These are phyloP conservation scores for Linnaemya vulpina DNA, from an alignment of 2,888 invertebrate species.

Conservation along the genomic window DNA sequence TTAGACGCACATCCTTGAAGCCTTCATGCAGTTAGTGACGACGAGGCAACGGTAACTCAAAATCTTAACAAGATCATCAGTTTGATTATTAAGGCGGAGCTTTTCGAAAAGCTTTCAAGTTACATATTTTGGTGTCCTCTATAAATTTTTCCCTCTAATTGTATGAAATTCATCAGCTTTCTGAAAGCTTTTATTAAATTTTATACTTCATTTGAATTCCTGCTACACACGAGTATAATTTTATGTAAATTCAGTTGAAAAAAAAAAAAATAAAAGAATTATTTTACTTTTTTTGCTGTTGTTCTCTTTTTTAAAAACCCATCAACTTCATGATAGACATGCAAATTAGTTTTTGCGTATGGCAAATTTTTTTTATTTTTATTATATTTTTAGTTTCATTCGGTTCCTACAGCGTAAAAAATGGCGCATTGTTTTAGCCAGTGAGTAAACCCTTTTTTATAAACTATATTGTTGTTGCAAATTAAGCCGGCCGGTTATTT, in stretches of 20 bases:
- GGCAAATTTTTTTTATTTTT: slow-evolving; percentile 27
- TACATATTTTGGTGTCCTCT: neutral
- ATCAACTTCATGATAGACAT: slow-evolving; percentile 71
- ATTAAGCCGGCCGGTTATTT: slow-evolving; percentile 70
- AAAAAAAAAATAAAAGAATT: slow-evolving; percentile 17
- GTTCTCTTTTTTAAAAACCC: slow-evolving; percentile 49
- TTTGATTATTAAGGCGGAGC: too few species aligned
- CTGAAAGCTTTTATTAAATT: slow-evolving; percentile 32
- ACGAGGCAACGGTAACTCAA: too few species aligned
- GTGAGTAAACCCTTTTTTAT: slow-evolving; percentile 60
- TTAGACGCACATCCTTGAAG: too few species aligned
- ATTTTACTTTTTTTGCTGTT: slow-evolving; percentile 4
- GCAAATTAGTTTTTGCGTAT: slow-evolving; percentile 72
- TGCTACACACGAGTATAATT: slow-evolving; percentile 41
- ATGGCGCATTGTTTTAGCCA: slow-evolving; percentile 68
- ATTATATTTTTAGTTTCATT: neutral
- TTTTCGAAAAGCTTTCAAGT: neutral
- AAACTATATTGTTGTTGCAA: slow-evolving; percentile 34
- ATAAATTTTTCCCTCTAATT: neutral
- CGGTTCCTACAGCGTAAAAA: slow-evolving; percentile 60
- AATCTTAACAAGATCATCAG: too few species aligned
- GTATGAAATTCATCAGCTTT: slow-evolving; percentile 12
- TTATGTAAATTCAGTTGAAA: slow-evolving; percentile 52
- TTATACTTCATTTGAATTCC: slow-evolving; percentile 39
- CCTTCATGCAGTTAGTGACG: too few species aligned